phyloP scores from a whole-genome alignment of 2,888 invertebrate genomes.

The Ferrisia virgata region DNA sequence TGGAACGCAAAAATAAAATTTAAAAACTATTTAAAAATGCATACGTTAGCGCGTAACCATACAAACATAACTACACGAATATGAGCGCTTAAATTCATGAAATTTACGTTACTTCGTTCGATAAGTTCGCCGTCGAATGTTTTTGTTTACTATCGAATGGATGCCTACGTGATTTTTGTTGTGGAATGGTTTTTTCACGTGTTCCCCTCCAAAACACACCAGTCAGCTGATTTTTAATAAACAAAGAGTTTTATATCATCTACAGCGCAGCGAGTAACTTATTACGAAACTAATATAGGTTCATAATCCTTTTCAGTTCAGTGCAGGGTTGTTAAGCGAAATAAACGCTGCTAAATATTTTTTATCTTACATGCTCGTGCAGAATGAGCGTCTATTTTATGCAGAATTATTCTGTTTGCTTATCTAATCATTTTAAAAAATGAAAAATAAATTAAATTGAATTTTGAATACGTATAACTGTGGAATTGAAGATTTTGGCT shows the following conservation, averaged over 20 bases:
- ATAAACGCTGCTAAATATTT: too few species aligned
- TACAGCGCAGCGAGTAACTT: not conserved
- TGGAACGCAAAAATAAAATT: not conserved
- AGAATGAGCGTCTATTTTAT: too few species aligned
- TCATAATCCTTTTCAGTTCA: too few species aligned
- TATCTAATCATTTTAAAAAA: too few species aligned
- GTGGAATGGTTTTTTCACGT: not conserved
- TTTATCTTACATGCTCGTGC: too few species aligned
- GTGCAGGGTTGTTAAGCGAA: too few species aligned
- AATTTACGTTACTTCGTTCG: constrained; percentile 24
- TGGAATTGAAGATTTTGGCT: too few species aligned
- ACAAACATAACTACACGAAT: constrained; percentile 18
- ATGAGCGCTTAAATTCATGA: not conserved
- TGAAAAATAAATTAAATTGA: too few species aligned
- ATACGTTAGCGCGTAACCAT: not conserved
- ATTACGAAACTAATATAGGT: not conserved
- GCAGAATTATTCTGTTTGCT: too few species aligned
- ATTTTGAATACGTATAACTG: too few species aligned
- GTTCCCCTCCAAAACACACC: not conserved
- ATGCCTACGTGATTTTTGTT: constrained; percentile 8
- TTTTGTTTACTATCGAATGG: constrained; percentile 13
- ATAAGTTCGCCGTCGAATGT: not conserved
- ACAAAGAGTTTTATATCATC: not conserved
- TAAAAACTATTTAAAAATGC: not conserved
- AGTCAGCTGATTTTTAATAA: not conserved